Evolutionary conservation across 1,140 invertebrate species (phyloP).

Genomic region (Hyles euphorbiae): DNA sequence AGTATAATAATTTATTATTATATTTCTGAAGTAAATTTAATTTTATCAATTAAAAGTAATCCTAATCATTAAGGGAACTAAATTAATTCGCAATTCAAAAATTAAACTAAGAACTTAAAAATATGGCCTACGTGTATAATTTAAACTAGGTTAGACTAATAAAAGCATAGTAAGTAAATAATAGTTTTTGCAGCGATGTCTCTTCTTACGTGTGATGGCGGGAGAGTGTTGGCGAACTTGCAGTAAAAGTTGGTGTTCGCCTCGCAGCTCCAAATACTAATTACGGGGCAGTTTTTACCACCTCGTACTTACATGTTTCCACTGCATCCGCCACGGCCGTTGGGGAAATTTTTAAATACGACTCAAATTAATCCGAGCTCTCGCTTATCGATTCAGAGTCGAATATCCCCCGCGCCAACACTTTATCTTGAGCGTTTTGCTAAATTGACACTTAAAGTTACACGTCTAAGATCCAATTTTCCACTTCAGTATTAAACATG

Average conservation of each 20-base stretch:
- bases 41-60: too few species aligned
- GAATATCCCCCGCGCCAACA: conserved; percentile 19
- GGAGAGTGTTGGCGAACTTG: not conserved
- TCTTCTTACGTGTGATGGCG: not conserved
- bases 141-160: not conserved
- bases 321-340: conserved; percentile 19
- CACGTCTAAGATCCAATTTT: conserved; percentile 23
- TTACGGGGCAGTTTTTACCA: conserved; percentile 51
- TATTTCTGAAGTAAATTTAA: too few species aligned
- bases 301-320: conserved; percentile 41
- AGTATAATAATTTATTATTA: too few species aligned
- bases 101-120: too few species aligned
- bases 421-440: conserved; percentile 10
- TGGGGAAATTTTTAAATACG: conserved; percentile 20
- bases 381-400: conserved; percentile 17
- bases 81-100: too few species aligned
- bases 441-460: conserved; percentile 29
- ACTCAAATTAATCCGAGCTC: conserved; percentile 23
- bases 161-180: not conserved
- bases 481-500: conserved; percentile 12
- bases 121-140: not conserved
- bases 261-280: conserved; percentile 52
- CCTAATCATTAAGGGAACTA: too few species aligned
- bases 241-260: conserved; percentile 32
- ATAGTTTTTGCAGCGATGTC: not conserved